phyloP scores from a whole-genome alignment of 2,888 invertebrate genomes.

The Isotomurus palustris region DNA sequence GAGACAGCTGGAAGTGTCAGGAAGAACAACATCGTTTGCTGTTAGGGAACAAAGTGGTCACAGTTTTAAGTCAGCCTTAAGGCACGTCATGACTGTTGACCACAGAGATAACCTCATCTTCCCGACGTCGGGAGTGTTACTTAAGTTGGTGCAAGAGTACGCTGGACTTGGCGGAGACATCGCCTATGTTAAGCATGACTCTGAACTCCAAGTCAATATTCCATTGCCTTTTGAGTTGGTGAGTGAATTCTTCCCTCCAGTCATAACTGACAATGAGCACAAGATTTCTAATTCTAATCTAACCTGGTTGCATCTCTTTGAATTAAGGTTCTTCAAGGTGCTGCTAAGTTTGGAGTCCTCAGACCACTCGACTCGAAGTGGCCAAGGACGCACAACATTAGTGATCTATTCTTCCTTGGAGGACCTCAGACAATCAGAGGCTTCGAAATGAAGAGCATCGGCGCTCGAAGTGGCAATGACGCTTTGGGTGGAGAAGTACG shows the following conservation, averaged over 20 bases:
- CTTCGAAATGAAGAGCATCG: constrained; percentile 79
- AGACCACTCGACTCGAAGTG: constrained; percentile 51
- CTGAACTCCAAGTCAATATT: constrained; percentile 66
- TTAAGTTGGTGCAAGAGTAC: constrained; percentile 73
- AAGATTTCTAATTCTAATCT: too few relatives aligned
- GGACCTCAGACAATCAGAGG: constrained; percentile 85
- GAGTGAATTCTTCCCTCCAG: constrained; percentile 50
- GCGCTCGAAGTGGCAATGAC: constrained; percentile 73
- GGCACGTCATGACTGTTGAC: constrained; percentile 74
- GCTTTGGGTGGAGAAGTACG: constrained; percentile 65
- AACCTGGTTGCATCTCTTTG: too few relatives aligned
- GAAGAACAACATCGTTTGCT: constrained; percentile 70
- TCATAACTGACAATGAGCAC: too few relatives aligned
- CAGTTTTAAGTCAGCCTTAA: constrained; percentile 78
- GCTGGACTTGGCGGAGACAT: constrained; percentile 89
- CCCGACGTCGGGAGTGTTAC: constrained; percentile 66
- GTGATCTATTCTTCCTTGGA: constrained; percentile 79
- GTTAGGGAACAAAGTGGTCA: constrained; percentile 87
- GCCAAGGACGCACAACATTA: constrained; percentile 58
- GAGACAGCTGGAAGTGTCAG: constrained; percentile 69
- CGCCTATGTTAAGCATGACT: constrained; percentile 79
- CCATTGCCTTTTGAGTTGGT: constrained; percentile 61
- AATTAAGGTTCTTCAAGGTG: constrained; percentile 66
- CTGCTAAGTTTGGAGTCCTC: constrained; percentile 65
- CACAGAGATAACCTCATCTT: constrained; percentile 74